Percentiles rank a stretch among this genome's conserved stretches.
Conservation (phyloP, 1,140 invertebrate species). For the Trachymyrmex septentrionalis region DNA sequence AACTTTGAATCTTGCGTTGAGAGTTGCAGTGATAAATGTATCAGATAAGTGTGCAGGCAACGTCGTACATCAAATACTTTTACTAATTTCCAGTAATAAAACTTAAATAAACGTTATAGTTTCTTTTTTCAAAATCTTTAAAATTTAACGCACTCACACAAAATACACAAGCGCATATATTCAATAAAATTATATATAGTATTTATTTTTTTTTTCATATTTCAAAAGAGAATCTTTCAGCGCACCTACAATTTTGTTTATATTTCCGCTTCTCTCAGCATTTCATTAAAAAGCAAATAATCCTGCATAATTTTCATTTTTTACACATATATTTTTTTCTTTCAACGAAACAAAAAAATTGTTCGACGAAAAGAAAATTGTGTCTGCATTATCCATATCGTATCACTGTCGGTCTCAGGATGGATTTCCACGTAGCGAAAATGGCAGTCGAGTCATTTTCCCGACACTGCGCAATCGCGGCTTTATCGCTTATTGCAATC, state of each 20-base stretch:
- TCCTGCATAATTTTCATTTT: background rate
- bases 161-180: background rate
- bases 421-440: conserved; percentile 51
- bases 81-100: background rate
- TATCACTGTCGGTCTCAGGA: conserved; percentile 45
- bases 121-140: background rate
- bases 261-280: background rate
- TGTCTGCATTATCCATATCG: background rate
- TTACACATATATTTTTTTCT: background rate
- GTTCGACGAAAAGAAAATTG: background rate
- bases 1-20: background rate
- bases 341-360: background rate
- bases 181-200: background rate
- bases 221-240: background rate
- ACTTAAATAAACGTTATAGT: background rate
- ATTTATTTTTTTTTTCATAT: background rate
- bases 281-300: background rate
- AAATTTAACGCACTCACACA: background rate
- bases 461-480: conserved; percentile 64
- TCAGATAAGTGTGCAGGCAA: background rate
- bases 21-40: background rate
- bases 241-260: background rate
- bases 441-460: conserved; percentile 14
- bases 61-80: background rate
- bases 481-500: conserved; percentile 51